Evolutionary conservation across 2,888 invertebrate genomes (phyloP).

Genomic region (Drosophila formosana): DNA sequence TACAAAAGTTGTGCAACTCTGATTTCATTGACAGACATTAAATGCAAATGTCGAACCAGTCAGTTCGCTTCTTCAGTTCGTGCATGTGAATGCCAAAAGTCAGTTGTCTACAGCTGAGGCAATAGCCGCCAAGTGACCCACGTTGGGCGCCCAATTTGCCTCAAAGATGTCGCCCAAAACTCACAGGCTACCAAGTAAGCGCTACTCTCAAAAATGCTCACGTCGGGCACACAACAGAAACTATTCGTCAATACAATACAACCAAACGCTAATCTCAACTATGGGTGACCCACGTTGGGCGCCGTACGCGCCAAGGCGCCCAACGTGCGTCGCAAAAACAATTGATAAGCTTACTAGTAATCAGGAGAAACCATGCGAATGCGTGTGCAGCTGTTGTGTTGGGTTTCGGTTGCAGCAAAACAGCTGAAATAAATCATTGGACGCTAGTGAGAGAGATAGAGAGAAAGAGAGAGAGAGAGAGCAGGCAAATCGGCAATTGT

Average conservation of each 20-base stretch:
- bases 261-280: not conserved
- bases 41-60: not conserved
- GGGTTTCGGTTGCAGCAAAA: constrained; percentile 20
- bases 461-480: constrained; percentile 2
- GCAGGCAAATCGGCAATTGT: constrained; percentile 36
- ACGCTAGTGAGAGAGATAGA: not conserved
- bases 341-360: constrained; percentile 45
- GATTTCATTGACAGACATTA: constrained; percentile 15
- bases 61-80: not conserved
- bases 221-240: too few relatives aligned
- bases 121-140: not conserved
- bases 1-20: constrained; percentile 16
- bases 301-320: not conserved
- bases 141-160: not conserved
- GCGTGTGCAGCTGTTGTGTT: constrained; percentile 41
- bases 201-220: too few relatives aligned
- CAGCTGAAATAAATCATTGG: constrained; percentile 39
- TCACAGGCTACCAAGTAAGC: too few relatives aligned
- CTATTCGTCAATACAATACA: too few relatives aligned
- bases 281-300: constrained; percentile 3
- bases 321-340: not conserved
- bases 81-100: not conserved
- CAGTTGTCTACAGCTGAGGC: not conserved
- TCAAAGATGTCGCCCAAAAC: not conserved
- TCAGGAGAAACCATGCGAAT: constrained; percentile 36